Evolutionary conservation across 2,113 vertebrate genomes (phyloP).

Genomic region (Takifugu bimaculatus): DNA sequence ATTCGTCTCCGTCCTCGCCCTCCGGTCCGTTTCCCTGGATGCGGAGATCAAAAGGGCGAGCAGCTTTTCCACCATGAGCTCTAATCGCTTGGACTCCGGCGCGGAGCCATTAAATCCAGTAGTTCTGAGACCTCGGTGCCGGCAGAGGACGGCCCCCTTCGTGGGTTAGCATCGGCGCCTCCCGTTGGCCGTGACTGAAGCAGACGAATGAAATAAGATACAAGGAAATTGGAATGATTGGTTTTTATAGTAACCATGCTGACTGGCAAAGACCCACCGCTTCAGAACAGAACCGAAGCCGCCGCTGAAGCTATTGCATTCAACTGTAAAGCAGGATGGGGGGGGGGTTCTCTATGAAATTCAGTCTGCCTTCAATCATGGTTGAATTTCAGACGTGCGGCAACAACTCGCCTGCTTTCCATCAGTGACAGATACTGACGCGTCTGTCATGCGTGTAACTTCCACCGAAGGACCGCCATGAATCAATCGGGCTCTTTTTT

Average conservation of each 20-base stretch:
- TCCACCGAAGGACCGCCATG: conserved; percentile 18
- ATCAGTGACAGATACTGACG: conserved; percentile 42
- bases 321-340: conserved; percentile 54
- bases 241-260: conserved; percentile 70
- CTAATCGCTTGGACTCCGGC: conserved; percentile 53
- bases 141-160: conserved; percentile 44
- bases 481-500: conserved; percentile 14
- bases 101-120: conserved; percentile 54
- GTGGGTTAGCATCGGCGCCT: conserved; percentile 65
- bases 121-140: conserved; percentile 51
- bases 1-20: conserved; percentile 57
- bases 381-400: conserved; percentile 38
- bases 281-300: conserved; percentile 44
- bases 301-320: conserved; percentile 58
- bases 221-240: conserved; percentile 74
- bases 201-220: conserved; percentile 75
- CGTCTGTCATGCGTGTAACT: conserved; percentile 39
- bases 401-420: conserved; percentile 50
- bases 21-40: conserved; percentile 58
- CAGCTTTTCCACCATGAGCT: conserved; percentile 58
- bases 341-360: conserved; percentile 52
- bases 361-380: conserved; percentile 50
- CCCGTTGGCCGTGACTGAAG: conserved; percentile 72
- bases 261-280: conserved; percentile 44
- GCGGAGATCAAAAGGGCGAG: conserved; percentile 58